Evolutionary conservation across 2,113 vertebrate species (phyloP).

Genomic region (Phoxinus phoxinus): DNA sequence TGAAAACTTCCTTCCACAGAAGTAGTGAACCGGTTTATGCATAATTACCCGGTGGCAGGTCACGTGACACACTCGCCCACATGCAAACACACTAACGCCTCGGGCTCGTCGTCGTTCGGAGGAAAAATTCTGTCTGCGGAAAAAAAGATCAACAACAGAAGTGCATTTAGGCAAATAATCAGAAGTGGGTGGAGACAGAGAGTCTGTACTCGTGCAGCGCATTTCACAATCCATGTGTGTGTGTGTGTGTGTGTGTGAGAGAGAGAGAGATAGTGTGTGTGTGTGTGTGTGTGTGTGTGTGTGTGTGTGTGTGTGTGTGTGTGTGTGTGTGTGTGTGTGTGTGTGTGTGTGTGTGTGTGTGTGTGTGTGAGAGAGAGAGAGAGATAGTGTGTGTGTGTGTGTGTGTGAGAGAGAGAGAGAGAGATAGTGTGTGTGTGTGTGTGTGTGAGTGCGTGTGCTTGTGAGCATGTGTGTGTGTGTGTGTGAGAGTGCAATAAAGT

Average conservation of each 20-base stretch:
- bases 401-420: no score
- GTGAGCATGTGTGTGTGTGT: background rate
- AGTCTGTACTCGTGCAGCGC: background rate
- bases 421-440: no score
- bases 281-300: no score
- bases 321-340: no score
- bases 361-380: no score
- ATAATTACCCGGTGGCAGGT: background rate
- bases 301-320: no score
- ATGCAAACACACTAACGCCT: background rate
- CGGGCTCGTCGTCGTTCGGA: background rate
- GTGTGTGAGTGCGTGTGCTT: no score
- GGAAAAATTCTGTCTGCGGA: background rate
- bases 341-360: no score
- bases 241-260: no score
- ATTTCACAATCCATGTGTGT: background rate
- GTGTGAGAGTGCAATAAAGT: no score
- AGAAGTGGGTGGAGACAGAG: background rate
- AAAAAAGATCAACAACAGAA: background rate
- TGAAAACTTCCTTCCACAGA: background rate
- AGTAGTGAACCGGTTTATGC: background rate
- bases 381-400: no score
- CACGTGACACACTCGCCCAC: background rate
- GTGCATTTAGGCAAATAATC: background rate
- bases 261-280: no score